These are phyloP conservation scores for Tragelaphus imberbis DNA, from an alignment of 2,113 vertebrate genomes.

Conservation along the genomic window DNA sequence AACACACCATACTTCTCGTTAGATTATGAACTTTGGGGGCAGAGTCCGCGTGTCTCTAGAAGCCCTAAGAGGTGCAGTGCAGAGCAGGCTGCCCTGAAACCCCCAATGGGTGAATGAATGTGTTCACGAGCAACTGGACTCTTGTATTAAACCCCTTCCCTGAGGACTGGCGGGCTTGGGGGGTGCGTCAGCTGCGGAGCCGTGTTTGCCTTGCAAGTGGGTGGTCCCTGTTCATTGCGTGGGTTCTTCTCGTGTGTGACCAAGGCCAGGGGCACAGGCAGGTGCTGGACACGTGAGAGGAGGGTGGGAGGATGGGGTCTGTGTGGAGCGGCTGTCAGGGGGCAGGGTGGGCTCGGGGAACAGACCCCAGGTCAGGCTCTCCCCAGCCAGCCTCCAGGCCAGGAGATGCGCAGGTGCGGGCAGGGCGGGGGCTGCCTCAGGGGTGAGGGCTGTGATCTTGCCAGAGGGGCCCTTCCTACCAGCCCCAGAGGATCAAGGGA, in stretches of 20 bases:
- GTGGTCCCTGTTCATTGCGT: too few species aligned
- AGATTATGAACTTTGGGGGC: background rate
- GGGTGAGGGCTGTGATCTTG: too few species aligned
- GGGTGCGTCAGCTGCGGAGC: accelerated
- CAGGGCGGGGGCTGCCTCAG: background rate
- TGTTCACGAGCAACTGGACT: accelerated
- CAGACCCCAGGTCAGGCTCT: background rate
- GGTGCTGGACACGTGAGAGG: accelerated
- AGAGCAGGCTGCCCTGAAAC: background rate
- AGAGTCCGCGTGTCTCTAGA: accelerated
- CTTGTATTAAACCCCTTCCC: background rate
- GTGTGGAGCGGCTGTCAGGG: background rate
- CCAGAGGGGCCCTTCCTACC: background rate
- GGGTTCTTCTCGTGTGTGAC: accelerated
- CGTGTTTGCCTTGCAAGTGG: background rate
- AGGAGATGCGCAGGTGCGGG: accelerated
- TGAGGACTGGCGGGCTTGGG: background rate
- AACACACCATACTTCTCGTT: background rate
- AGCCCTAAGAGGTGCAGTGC: accelerated
- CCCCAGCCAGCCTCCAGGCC: background rate
- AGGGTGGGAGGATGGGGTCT: background rate
- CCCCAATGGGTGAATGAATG: background rate
- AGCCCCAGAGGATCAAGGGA: background rate
- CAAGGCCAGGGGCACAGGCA: too few species aligned
- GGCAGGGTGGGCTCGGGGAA: too few species aligned